Base-by-base conservation (phyloP, 1,140 invertebrate genomes). In the Bombus picipes region DNA sequence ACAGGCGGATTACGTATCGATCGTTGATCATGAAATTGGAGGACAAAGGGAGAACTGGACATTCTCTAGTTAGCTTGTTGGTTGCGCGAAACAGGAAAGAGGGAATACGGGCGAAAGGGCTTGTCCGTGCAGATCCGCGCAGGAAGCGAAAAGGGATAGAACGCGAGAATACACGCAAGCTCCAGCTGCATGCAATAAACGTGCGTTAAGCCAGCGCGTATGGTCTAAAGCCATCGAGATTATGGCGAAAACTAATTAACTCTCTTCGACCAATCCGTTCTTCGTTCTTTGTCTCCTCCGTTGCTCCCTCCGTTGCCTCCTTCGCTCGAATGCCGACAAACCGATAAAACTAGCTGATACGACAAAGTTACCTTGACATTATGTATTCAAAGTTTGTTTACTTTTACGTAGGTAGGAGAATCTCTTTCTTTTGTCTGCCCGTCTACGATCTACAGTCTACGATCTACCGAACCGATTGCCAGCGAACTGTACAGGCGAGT, bases 171-270 rank as follows among this genome's bases (percentile, higher is more conserved):
- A 77, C 85, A 90, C 68, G 85, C 81, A 79, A 78, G 84, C 84
- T 89, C 66, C 88, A 89, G 88, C 88, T 88, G 88, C 87, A 87
- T 77, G 88, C 87, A 89, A 90, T 87, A 87, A 89, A 89, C 88
- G 88, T 81, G 87, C 85, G 87, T 81, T 89, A 90, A 89, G 77
- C 81, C 62, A 87, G 81, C 89, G 86, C 89, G 83, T 90, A 85
- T 90, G 88, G 87, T 87, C 81, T 59, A 59, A 89, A 86, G 81
- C 89, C 89, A 87, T 87, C 57, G 85, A 88, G 89, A 90, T 90
- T 90, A 90, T 78, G 62, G 81, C 81, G 87, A 87, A 81, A 87
- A 74, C 85, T 90, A 89, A 88, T 90, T 90, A 90, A 87, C 87
- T 78, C 83, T 28, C 77, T 65, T 73, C 68, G 84, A 72, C 41